A percentile compares a stretch with the other conserved stretches of the same genome.
phyloP scores from a whole-genome alignment of 2,113 vertebrate genomes.

The Suncus etruscus region DNA sequence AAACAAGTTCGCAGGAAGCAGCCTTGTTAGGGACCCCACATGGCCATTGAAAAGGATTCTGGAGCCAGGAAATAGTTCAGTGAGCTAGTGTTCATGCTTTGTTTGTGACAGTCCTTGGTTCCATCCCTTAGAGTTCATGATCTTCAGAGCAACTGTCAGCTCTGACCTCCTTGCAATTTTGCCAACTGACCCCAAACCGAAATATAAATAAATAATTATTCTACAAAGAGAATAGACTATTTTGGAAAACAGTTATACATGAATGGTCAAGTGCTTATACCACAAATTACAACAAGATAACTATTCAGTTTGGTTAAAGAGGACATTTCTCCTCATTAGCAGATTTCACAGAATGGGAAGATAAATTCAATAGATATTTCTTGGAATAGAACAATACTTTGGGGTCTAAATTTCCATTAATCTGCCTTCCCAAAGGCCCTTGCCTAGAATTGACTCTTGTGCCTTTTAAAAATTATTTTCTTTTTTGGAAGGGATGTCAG shows the following conservation, averaged over 20 bases:
- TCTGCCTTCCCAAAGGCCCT: not conserved
- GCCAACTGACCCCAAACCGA: too few relatives aligned
- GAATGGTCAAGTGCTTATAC: not conserved
- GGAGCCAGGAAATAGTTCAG: too few relatives aligned
- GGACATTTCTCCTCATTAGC: not conserved
- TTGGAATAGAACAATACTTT: not conserved
- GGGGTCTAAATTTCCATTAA: not conserved
- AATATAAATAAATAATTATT: too few relatives aligned
- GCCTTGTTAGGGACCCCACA: not conserved
- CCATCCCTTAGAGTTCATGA: too few relatives aligned
- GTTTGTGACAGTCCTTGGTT: too few relatives aligned
- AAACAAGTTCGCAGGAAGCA: not conserved
- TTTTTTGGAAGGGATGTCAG: not conserved
- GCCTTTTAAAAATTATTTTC: conserved; percentile 41
- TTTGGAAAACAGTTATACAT: not conserved
- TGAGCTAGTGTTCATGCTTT: too few relatives aligned
- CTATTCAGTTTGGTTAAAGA: too few relatives aligned
- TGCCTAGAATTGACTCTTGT: not conserved
- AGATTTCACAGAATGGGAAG: not conserved
- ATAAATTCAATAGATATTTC: not conserved
- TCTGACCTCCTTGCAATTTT: too few relatives aligned
- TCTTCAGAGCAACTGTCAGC: too few relatives aligned
- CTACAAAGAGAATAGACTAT: too few relatives aligned
- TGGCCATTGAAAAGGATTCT: not conserved
- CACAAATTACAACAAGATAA: not conserved